phyloP scores from a whole-genome alignment of 2,113 vertebrate species.

The Pantherophis guttatus region DNA sequence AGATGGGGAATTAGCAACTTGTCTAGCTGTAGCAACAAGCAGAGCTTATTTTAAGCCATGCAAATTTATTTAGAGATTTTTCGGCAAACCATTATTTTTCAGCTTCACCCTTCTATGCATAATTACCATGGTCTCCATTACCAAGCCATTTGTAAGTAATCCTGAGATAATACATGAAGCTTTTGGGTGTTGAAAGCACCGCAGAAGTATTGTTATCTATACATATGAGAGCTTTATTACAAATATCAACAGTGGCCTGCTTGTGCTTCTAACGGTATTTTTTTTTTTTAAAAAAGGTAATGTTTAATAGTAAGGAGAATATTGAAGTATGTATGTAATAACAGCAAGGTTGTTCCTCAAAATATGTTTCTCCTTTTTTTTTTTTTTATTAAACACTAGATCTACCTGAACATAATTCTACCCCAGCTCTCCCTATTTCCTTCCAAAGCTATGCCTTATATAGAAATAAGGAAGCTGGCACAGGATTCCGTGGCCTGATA shows the following conservation, averaged over 20 bases:
- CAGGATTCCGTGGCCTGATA: slow-evolving; percentile 75
- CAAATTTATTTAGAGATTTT: background rate
- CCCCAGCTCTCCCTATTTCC: slow-evolving; percentile 62
- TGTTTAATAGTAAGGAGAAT: slow-evolving; percentile 24
- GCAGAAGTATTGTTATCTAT: background rate
- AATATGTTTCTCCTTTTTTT: slow-evolving; percentile 38
- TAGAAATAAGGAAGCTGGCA: slow-evolving; percentile 79
- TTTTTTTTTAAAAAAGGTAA: slow-evolving; percentile 7
- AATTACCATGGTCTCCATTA: background rate
- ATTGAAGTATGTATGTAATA: slow-evolving; percentile 37
- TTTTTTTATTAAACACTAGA: slow-evolving; percentile 63
- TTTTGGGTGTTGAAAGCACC: background rate
- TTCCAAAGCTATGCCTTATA: slow-evolving; percentile 78
- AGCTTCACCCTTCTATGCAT: background rate
- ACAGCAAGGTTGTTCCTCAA: slow-evolving; percentile 44
- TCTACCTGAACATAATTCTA: slow-evolving; percentile 59
- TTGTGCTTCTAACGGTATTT: slow-evolving; percentile 22
- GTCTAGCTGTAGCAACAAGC: background rate
- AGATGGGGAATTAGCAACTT: background rate
- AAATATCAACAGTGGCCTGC: slow-evolving; percentile 10
- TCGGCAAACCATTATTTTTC: background rate
- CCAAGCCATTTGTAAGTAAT: background rate
- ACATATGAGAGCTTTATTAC: background rate
- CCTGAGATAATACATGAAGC: background rate
- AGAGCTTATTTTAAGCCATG: background rate